phyloP scores from a whole-genome alignment of 1,140 invertebrate genomes.

The Heliothis subflexa region DNA sequence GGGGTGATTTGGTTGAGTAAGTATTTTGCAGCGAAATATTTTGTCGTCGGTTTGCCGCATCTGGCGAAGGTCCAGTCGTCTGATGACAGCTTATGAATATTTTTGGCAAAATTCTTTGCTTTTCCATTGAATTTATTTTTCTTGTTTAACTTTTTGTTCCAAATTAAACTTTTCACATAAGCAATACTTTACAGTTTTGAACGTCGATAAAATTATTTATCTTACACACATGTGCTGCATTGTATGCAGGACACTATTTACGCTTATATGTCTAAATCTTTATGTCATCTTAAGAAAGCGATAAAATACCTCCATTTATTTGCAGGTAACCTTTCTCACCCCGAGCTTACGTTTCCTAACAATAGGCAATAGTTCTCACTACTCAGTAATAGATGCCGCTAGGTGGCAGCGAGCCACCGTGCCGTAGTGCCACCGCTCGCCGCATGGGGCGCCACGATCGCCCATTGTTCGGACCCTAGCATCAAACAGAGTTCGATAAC shows the following conservation, averaged over 20 bases:
- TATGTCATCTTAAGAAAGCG: conserved; percentile 45
- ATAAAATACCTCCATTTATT: conserved; percentile 60
- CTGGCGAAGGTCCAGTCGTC: conserved; percentile 82
- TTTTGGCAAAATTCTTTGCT: conserved; percentile 80
- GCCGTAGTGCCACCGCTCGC: conserved; percentile 61
- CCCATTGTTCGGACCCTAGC: conserved; percentile 76
- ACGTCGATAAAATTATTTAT: conserved; percentile 22
- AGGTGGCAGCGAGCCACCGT: conserved; percentile 46
- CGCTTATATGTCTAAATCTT: conserved; percentile 46
- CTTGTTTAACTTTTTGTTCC: conserved; percentile 73
- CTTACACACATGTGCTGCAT: conserved; percentile 7
- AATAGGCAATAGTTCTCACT: conserved; percentile 60
- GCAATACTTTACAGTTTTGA: neutral
- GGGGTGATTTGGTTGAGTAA: conserved; percentile 80
- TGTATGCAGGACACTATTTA: neutral
- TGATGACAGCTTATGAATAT: conserved; percentile 86
- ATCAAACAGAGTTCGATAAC: conserved; percentile 73
- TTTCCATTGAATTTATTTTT: conserved; percentile 72
- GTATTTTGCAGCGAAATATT: conserved; percentile 84
- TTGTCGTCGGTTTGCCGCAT: conserved; percentile 81
- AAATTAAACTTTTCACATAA: conserved; percentile 65
- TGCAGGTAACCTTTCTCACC: conserved; percentile 59
- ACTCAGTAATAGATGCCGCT: conserved; percentile 81
- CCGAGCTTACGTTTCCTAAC: conserved; percentile 43
- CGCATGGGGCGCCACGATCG: conserved; percentile 83